Percentiles rank a stretch among this genome's conserved stretches.
These are phyloP conservation scores for Chymomyza procnemis DNA, from an alignment of 2,888 invertebrate species.

Conservation along the genomic window DNA sequence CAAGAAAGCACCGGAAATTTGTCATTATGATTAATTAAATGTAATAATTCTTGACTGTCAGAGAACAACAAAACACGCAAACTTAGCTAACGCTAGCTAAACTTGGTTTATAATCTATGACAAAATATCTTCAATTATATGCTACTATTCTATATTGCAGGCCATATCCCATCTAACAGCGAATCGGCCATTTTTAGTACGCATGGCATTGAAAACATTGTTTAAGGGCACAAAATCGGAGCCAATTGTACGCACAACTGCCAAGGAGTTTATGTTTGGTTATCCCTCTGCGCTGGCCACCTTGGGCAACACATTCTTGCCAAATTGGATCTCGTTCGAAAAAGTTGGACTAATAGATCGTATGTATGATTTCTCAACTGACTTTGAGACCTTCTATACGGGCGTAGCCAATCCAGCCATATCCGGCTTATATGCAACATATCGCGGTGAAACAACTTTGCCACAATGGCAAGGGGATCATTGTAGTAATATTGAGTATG, in stretches of 20 bases:
- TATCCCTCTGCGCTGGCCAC: conserved; percentile 89
- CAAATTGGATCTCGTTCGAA: conserved; percentile 91
- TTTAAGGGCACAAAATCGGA: conserved; percentile 84
- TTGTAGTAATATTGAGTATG: conserved; percentile 87
- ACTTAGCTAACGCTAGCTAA: background rate
- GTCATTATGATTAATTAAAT: conserved; percentile 42
- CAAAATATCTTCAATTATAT: conserved; percentile 5
- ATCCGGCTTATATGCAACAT: conserved; percentile 87
- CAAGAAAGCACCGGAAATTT: conserved; percentile 42
- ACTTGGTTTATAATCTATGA: background rate
- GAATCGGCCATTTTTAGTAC: conserved; percentile 82
- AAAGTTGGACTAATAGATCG: conserved; percentile 92
- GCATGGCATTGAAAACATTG: conserved; percentile 85
- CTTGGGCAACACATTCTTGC: conserved; percentile 89
- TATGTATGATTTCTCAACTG: conserved; percentile 91
- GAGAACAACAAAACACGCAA: conserved; percentile 13
- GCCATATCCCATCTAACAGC: conserved; percentile 89
- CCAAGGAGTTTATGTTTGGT: conserved; percentile 93
- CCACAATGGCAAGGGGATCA: conserved; percentile 88
- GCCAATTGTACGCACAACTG: conserved; percentile 89
- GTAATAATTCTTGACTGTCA: conserved; percentile 31
- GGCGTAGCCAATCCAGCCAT: conserved; percentile 82
- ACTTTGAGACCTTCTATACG: conserved; percentile 88
- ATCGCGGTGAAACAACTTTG: conserved; percentile 84
- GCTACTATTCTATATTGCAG: conserved; percentile 80